A percentile compares a stretch with the other conserved stretches of the same genome.
Conservation (phyloP, 2,797 vertebrate species). For the Carapus acus region DNA sequence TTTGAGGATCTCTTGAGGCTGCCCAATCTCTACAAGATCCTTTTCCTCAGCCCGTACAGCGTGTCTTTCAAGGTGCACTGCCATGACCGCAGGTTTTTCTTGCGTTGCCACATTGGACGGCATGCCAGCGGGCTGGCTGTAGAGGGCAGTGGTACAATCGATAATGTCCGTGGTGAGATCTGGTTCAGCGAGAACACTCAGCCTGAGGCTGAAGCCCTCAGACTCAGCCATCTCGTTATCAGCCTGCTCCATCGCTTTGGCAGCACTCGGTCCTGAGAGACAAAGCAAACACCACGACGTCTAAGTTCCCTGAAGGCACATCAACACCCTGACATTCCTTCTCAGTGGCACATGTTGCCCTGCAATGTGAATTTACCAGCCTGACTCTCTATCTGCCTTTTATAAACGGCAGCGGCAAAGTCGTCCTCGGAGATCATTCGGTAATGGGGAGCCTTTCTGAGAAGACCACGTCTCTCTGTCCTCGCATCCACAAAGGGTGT, state of each 20-base stretch:
- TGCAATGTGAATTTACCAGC: constrained; percentile 1
- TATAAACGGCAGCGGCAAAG: constrained; percentile 65
- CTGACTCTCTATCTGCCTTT: constrained; percentile 44
- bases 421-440: constrained; percentile 59
- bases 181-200: constrained; percentile 51
- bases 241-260: neutral
- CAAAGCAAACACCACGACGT: neutral
- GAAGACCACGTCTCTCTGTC: constrained; percentile 58
- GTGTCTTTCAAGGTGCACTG: constrained; percentile 34
- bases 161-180: constrained; percentile 59
- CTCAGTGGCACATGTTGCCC: too few relatives aligned
- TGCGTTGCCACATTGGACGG: constrained; percentile 38
- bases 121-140: constrained; percentile 32
- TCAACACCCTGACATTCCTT: too few relatives aligned
- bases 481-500: constrained; percentile 59
- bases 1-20: neutral
- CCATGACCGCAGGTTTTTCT: constrained; percentile 47
- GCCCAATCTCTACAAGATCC: constrained; percentile 1
- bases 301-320: neutral
- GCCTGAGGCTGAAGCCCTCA: constrained; percentile 61
- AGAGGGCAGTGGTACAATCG: constrained; percentile 63
- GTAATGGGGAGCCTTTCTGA: constrained; percentile 55
- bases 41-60: constrained; percentile 2
- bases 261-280: constrained; percentile 20
- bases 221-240: constrained; percentile 26